Conservation (phyloP, 2,888 invertebrate genomes). For the Tribolium freemani region DNA sequence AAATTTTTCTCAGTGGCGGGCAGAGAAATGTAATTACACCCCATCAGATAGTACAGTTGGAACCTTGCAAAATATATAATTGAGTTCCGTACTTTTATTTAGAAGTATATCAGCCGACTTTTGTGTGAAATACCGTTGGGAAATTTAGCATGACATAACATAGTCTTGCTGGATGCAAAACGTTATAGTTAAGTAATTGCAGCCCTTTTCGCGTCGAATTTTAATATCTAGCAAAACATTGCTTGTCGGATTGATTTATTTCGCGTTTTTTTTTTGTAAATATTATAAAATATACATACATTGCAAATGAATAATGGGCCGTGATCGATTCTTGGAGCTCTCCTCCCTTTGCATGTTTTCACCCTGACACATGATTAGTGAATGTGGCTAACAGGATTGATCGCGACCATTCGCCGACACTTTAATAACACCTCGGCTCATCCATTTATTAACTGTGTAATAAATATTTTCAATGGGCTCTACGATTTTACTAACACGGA, state of each 20-base stretch:
- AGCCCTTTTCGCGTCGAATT: neutral
- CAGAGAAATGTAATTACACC: slow-evolving; percentile 11
- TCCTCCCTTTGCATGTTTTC: slow-evolving; percentile 62
- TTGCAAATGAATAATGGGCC: slow-evolving; percentile 55
- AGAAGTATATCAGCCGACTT: slow-evolving; percentile 31
- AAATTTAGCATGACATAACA: slow-evolving; percentile 25
- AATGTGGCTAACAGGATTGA: slow-evolving; percentile 58
- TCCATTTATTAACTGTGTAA: slow-evolving; percentile 53
- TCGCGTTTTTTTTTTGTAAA: slow-evolving; percentile 22
- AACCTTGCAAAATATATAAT: slow-evolving; percentile 12
- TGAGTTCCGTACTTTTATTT: slow-evolving; percentile 25
- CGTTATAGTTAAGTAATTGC: slow-evolving; percentile 13
- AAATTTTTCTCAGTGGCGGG: slow-evolving; percentile 18
- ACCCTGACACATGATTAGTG: slow-evolving; percentile 60
- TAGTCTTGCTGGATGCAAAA: neutral
- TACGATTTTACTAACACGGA: slow-evolving; percentile 38
- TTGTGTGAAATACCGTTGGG: slow-evolving; percentile 27
- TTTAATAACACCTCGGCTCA: slow-evolving; percentile 59
- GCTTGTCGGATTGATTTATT: slow-evolving; percentile 19
- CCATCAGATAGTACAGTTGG: slow-evolving; percentile 12
- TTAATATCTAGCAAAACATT: neutral
- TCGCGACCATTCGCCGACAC: slow-evolving; percentile 59
- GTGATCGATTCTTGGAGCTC: slow-evolving; percentile 56
- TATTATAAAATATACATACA: slow-evolving; percentile 43
- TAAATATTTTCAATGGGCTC: slow-evolving; percentile 45